A percentile compares a stretch with the other conserved stretches of the same genome.
phyloP scores from a whole-genome alignment of 2,113 vertebrate genomes.

The Vulpes ferrilata region DNA sequence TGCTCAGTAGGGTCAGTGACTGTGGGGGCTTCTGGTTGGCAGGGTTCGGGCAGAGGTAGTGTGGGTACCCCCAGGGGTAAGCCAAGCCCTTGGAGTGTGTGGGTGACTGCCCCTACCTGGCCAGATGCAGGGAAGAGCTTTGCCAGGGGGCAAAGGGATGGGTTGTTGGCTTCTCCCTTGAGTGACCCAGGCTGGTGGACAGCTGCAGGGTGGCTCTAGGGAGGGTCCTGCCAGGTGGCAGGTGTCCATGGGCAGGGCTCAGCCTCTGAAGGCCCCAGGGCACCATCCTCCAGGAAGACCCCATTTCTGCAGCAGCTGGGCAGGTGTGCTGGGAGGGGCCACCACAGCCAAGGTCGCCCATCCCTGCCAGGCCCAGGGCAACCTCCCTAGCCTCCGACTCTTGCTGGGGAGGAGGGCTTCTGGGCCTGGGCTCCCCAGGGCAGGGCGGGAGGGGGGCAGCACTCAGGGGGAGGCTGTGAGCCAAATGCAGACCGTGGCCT shows the following conservation, averaged over 20 bases:
- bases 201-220: background rate
- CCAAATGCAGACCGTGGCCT: background rate
- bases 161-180: background rate
- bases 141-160: too few relatives aligned
- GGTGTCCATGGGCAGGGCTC: background rate
- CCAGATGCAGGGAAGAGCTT: background rate
- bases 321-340: fast-evolving
- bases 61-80: background rate
- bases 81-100: too few relatives aligned
- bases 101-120: background rate
- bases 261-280: background rate
- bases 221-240: background rate
- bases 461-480: fast-evolving
- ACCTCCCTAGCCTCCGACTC: background rate
- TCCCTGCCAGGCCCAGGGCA: background rate
- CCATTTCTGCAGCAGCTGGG: too few relatives aligned
- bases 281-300: too few relatives aligned
- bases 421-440: background rate
- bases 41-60: background rate
- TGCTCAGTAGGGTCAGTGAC: fast-evolving
- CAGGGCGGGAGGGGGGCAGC: background rate
- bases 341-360: background rate
- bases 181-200: background rate
- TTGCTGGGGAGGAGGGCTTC: background rate
- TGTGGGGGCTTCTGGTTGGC: background rate